These are phyloP conservation scores for Hybognathus amarus DNA, from an alignment of 2,797 vertebrate genomes.

Conservation along the genomic window DNA sequence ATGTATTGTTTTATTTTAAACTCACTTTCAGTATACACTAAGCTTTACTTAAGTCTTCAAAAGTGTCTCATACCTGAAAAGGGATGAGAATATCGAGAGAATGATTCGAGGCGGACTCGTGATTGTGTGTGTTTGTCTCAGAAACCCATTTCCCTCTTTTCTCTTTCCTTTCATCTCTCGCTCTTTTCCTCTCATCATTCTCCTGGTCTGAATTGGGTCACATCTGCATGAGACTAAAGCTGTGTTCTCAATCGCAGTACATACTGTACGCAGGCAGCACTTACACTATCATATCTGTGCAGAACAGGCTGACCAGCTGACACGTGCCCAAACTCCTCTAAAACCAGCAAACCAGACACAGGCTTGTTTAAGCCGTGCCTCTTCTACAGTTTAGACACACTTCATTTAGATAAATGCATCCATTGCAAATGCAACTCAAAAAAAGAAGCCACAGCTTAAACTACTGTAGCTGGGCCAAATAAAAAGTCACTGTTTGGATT, in stretches of 20 bases:
- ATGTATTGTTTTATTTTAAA: neutral
- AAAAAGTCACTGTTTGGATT: too few relatives aligned
- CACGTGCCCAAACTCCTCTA: neutral
- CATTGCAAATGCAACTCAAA: neutral
- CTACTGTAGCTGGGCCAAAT: too few relatives aligned
- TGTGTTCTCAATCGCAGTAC: constrained; percentile 16
- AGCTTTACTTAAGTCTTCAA: neutral
- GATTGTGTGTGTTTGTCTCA: neutral
- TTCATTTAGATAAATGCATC: neutral
- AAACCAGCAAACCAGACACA: neutral
- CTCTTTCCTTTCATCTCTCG: constrained; percentile 33
- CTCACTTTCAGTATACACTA: neutral
- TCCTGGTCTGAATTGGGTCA: constrained; percentile 72
- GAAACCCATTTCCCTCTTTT: neutral
- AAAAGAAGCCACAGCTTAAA: too few relatives aligned
- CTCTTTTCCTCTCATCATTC: constrained; percentile 47
- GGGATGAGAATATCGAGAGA: neutral
- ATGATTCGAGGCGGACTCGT: constrained; percentile 20
- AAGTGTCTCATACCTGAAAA: neutral
- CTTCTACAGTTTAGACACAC: neutral
- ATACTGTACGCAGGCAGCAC: neutral
- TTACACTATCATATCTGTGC: neutral
- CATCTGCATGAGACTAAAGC: constrained; percentile 56
- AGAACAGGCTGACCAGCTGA: neutral
- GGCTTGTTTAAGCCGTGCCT: neutral